Evolutionary conservation across 2,888 invertebrate genomes (phyloP).

Genomic region (Melinopterus prodromus): DNA sequence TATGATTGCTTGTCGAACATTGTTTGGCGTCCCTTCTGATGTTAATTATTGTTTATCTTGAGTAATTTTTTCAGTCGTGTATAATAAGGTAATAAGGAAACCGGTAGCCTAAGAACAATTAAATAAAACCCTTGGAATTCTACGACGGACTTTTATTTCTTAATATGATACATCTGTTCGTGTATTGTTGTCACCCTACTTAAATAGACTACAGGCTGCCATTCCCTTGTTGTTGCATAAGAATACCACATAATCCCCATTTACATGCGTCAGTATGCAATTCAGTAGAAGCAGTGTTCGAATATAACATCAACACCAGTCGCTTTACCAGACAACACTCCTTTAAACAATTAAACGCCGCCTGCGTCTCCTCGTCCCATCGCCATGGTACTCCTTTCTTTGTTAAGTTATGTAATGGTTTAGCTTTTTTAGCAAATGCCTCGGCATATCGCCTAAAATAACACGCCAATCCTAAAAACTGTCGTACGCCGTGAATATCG

Average conservation of each 20-base stretch:
- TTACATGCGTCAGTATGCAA: slow-evolving; percentile 44
- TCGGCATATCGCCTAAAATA: slow-evolving; percentile 49
- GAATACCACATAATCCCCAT: slow-evolving; percentile 42
- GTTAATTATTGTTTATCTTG: no score
- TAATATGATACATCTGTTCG: slow-evolving; percentile 41
- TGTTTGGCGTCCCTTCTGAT: no score
- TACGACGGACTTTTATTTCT: no score
- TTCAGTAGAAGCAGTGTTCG: slow-evolving; percentile 41
- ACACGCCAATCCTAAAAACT: slow-evolving; percentile 46
- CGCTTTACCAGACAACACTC: slow-evolving; percentile 30
- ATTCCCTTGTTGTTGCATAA: slow-evolving; percentile 36
- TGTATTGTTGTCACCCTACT: slow-evolving; percentile 34
- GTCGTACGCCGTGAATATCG: slow-evolving; percentile 42
- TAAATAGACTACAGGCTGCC: slow-evolving; percentile 37
- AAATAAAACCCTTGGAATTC: no score
- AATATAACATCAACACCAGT: slow-evolving; percentile 44
- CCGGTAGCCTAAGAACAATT: no score
- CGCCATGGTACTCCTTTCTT: slow-evolving; percentile 40
- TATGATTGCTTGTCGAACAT: no score
- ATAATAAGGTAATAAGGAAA: no score
- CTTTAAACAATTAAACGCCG: slow-evolving; percentile 43
- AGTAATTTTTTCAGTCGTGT: no score
- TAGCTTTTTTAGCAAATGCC: slow-evolving; percentile 41
- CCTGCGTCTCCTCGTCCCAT: slow-evolving; percentile 40
- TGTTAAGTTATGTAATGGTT: slow-evolving; percentile 42